Percentiles rank a stretch among this genome's conserved stretches.
Evolutionary conservation across 64 coral and sea anemone species (phyloP).

Genomic region (Astreopora myriophthalma): DNA sequence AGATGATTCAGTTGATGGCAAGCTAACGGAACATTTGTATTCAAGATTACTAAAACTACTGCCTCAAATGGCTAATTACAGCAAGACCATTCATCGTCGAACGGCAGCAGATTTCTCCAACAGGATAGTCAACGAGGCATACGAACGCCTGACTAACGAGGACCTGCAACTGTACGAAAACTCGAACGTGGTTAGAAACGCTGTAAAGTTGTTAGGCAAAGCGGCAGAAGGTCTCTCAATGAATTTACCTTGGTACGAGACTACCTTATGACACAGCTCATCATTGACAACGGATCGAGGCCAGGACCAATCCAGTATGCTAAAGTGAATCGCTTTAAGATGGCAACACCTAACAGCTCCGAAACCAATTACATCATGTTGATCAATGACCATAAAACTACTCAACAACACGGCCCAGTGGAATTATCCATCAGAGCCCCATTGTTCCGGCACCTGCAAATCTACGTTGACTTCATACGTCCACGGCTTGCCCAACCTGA

Average conservation of each 20-base stretch:
- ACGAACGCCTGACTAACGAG: not conserved
- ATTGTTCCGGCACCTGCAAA: not conserved
- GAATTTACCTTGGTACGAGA: not conserved
- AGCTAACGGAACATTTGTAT: not conserved
- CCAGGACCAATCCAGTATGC: not conserved
- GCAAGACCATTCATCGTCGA: not conserved
- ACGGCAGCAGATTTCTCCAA: not conserved
- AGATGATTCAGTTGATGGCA: not conserved
- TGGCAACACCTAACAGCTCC: not conserved
- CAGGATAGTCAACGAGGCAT: not conserved
- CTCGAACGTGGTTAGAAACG: not conserved
- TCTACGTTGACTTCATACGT: not conserved
- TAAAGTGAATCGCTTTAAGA: not conserved
- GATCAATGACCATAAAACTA: not conserved
- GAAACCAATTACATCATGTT: not conserved
- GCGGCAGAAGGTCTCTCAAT: not conserved
- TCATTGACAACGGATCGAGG: not conserved
- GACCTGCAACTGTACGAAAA: not conserved
- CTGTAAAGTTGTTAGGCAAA: not conserved
- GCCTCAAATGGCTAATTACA: not conserved
- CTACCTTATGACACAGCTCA: not conserved
- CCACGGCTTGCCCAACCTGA: not conserved
- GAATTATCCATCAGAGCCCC: not conserved
- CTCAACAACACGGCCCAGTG: not conserved
- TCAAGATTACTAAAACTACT: not conserved